Base-by-base conservation (phyloP, 2,113 vertebrate genomes). In the Sturnus vulgaris region DNA sequence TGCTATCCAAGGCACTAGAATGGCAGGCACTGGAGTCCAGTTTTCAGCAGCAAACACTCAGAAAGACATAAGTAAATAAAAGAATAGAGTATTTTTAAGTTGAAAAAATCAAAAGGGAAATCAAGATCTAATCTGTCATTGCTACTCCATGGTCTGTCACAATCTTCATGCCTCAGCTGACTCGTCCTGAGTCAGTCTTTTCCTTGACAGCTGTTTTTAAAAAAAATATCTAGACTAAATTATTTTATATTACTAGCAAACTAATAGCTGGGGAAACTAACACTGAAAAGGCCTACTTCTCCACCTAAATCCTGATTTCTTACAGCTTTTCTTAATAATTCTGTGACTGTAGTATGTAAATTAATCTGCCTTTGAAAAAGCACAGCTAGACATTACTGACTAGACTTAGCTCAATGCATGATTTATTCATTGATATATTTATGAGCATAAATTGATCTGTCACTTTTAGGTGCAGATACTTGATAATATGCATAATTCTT, bases 301-400 rank as follows among this genome's bases (percentile, higher is more conserved):
- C 42, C 57, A 82, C 28, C 44, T 85, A 79, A 82, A 86, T 82
- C n/a, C 44, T 53, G 30, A 57, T 82, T 86, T 75, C 69, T 86
- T 78, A 77, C 17, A 64, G n/a, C 15, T 37, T 86, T 91, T 82
- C 44, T 69, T 71, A 87, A 86, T 76, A 88, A 78, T 64, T 40
- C 25, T 42, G 27, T 84, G 40, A 21, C 40, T 84, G 23, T 71
- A 88, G 25, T 64, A 84, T 72, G 37, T 53, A 68, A 82, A 91
- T 86, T 87, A 93, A 85, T 77, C 70, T 90, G 49, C 40, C 37
- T 95, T 93, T 78, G 65, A 68, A 89, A 96, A 92, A 86, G 49
- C 0, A 0, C 25, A 86, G 15, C 22, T 82, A 87, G 61, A 71
- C 27, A 44, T 59, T 77, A 55, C 31, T 1, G 2, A 25, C n/a